Percentiles rank a stretch among this genome's conserved stretches.
These are phyloP conservation scores for Cercopithecus neglectus DNA, from an alignment of 2,797 vertebrate species.

Conservation along the genomic window DNA sequence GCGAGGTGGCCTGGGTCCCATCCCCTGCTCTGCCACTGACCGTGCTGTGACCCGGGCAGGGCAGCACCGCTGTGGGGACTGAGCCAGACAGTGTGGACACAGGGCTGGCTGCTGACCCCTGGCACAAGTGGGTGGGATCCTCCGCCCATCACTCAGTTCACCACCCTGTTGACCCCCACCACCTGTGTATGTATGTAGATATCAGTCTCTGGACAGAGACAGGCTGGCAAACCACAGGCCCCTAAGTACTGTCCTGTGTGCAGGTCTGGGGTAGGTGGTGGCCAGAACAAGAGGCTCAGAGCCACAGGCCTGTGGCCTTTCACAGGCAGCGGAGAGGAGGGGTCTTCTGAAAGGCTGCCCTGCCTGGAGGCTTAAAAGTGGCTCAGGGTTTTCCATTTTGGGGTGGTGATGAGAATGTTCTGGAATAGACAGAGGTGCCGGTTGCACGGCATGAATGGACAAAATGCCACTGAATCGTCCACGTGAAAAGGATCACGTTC, in stretches of 20 bases:
- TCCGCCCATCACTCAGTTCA: fast-evolving
- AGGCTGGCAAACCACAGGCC: background rate
- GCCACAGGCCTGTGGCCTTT: background rate
- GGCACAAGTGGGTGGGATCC: no score
- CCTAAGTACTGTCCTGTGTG: fast-evolving
- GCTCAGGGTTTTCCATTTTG: fast-evolving
- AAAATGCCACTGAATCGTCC: fast-evolving
- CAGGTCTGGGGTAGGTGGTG: fast-evolving
- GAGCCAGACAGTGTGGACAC: fast-evolving
- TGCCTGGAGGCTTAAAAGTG: fast-evolving
- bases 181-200: fast-evolving
- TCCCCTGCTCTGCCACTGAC: background rate
- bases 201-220: background rate
- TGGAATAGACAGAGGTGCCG: fast-evolving
- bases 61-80: fast-evolving
- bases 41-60: fast-evolving
- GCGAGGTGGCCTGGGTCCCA: background rate
- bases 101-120: fast-evolving
- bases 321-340: fast-evolving
- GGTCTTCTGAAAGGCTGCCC: background rate
- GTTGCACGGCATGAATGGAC: fast-evolving
- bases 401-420: fast-evolving
- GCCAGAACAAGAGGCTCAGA: fast-evolving
- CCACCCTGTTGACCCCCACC: fast-evolving
- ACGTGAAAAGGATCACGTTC: fast-evolving